Conservation (phyloP, 2,888 invertebrate genomes). For the Asteroscopus sphinx region DNA sequence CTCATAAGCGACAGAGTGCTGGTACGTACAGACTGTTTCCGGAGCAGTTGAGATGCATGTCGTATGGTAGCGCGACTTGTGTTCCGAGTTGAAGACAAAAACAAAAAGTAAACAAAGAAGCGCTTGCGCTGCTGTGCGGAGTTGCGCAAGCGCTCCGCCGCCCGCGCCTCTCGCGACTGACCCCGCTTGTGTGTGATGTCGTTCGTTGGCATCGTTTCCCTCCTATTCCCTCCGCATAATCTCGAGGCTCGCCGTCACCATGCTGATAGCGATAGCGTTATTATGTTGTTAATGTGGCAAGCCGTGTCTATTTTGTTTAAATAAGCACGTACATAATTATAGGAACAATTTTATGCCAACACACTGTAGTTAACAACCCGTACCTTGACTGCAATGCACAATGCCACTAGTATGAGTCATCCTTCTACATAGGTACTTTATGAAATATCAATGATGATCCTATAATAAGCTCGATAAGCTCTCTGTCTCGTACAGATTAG, state of each 20-base stretch:
- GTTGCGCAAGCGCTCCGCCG: slow-evolving; percentile 53
- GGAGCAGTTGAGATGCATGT: slow-evolving; percentile 24
- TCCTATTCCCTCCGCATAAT: slow-evolving; percentile 48
- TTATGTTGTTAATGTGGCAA: slow-evolving; percentile 40
- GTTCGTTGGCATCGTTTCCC: slow-evolving; percentile 57
- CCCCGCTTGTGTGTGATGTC: slow-evolving; percentile 40
- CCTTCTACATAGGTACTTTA: too few species aligned
- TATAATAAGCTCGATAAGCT: too few species aligned
- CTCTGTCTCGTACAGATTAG: too few species aligned
- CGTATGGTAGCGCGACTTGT: slow-evolving; percentile 7
- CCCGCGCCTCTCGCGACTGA: slow-evolving; percentile 52
- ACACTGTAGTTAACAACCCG: not conserved
- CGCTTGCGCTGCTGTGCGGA: slow-evolving; percentile 16
- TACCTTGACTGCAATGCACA: not conserved
- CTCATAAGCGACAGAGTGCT: slow-evolving; percentile 4
- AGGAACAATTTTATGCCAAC: too few species aligned
- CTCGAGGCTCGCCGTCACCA: slow-evolving; percentile 34
- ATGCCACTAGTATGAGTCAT: too few species aligned
- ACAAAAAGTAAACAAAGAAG: slow-evolving; percentile 61
- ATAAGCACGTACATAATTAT: slow-evolving; percentile 2
- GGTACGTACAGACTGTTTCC: slow-evolving; percentile 3
- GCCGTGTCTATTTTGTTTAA: not conserved
- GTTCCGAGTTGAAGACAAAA: slow-evolving; percentile 11
- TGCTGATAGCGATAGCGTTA: slow-evolving; percentile 53
- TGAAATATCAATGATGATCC: too few species aligned